phyloP scores from a whole-genome alignment of 1,140 invertebrate genomes.

The Cylas formicarius region DNA sequence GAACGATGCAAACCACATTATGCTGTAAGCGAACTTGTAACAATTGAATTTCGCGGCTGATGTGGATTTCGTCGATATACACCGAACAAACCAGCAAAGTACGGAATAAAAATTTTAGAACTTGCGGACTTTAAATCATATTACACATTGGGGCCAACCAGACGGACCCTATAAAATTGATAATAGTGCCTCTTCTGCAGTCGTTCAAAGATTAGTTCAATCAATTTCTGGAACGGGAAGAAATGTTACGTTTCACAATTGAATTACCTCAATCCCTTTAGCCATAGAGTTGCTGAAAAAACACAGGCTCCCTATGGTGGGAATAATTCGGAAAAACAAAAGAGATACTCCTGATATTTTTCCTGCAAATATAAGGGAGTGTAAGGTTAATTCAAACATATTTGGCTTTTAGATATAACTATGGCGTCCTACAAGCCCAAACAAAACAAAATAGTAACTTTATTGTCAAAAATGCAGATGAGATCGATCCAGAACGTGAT shows the following conservation, averaged over 20 bases:
- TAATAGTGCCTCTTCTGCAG: slow-evolving; percentile 29
- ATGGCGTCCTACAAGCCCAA: slow-evolving; percentile 37
- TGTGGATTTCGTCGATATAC: slow-evolving; percentile 6
- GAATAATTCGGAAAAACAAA: slow-evolving; percentile 42
- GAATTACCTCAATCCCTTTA: slow-evolving; percentile 34
- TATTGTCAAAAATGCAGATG: slow-evolving; percentile 35
- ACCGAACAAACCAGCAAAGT: slow-evolving; percentile 21
- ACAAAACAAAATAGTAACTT: slow-evolving; percentile 32
- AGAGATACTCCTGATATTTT: slow-evolving; percentile 38
- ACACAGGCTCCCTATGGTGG: slow-evolving; percentile 33
- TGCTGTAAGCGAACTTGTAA: too few relatives aligned
- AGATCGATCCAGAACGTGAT: slow-evolving; percentile 26
- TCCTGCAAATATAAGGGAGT: slow-evolving; percentile 21
- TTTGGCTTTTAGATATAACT: slow-evolving; percentile 34
- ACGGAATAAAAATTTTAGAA: too few relatives aligned
- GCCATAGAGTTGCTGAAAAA: slow-evolving; percentile 30
- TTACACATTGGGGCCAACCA: slow-evolving; percentile 38
- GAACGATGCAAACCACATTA: neutral
- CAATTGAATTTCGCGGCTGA: neutral
- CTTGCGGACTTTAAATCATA: too few relatives aligned
- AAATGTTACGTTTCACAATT: slow-evolving; percentile 38
- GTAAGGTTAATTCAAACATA: slow-evolving; percentile 4
- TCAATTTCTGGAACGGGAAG: slow-evolving; percentile 21
- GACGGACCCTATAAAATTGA: slow-evolving; percentile 29
- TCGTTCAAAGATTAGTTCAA: slow-evolving; percentile 31